Conservation (phyloP, 1,140 invertebrate species). For the Tetraneura akinire region DNA sequence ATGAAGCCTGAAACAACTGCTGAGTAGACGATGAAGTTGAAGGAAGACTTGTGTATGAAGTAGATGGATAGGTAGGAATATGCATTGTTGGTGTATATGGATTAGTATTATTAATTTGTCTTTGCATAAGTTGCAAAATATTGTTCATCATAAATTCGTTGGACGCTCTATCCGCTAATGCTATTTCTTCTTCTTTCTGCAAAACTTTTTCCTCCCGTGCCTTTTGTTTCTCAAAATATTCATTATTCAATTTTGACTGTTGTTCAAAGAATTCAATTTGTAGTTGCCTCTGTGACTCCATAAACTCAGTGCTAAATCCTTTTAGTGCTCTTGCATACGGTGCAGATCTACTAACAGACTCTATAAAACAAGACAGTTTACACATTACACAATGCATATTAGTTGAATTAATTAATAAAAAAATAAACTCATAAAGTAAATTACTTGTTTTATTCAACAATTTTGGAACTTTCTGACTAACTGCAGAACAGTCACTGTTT, state of each 20-base stretch:
- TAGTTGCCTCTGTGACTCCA: not conserved
- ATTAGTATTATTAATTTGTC: conserved; percentile 6
- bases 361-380: not conserved
- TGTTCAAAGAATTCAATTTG: not conserved
- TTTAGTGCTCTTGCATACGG: not conserved
- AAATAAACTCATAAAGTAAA: conserved; percentile 4
- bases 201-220: not conserved
- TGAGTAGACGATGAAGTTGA: not conserved
- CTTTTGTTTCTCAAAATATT: conserved; percentile 8
- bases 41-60: not conserved
- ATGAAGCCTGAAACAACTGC: not conserved
- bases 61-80: conserved; percentile 8
- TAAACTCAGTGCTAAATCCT: not conserved
- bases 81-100: not conserved
- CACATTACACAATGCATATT: not conserved
- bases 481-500: too few relatives aligned
- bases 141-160: conserved; percentile 6
- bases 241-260: not conserved
- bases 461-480: too few relatives aligned
- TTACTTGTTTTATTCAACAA: too few relatives aligned
- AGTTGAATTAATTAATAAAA: conserved; percentile 3
- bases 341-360: not conserved
- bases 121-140: not conserved
- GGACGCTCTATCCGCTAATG: not conserved
- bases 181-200: conserved; percentile 4